A percentile compares a stretch with the other conserved stretches of the same genome.
Conservation (phyloP, 2,888 invertebrate genomes). For the Nycteola revayana region DNA sequence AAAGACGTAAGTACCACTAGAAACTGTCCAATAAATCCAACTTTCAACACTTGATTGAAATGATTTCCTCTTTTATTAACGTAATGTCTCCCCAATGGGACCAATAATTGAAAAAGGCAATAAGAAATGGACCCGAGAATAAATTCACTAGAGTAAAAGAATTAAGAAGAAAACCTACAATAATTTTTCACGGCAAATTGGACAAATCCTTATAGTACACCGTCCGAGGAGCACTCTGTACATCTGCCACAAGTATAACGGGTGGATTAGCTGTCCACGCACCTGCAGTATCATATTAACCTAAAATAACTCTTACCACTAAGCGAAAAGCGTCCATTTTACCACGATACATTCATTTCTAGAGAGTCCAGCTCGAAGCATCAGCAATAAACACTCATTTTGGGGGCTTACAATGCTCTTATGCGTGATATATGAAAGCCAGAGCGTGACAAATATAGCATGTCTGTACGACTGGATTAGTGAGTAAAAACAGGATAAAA, state of each 20-base stretch:
- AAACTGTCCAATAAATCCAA: too few relatives aligned
- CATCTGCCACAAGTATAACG: constrained; percentile 59
- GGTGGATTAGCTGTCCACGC: constrained; percentile 57
- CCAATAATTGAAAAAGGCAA: constrained; percentile 7
- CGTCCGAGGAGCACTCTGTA: constrained; percentile 41
- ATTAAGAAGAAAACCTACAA: constrained; percentile 25
- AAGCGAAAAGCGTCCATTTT: constrained; percentile 50
- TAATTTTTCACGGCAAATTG: constrained; percentile 28
- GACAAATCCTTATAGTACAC: constrained; percentile 51
- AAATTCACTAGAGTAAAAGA: constrained; percentile 21
- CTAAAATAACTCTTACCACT: constrained; percentile 37
- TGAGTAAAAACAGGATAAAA: constrained; percentile 44
- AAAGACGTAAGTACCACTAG: too few relatives aligned
- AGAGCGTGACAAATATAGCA: constrained; percentile 56
- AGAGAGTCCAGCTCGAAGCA: constrained; percentile 59
- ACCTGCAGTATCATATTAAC: constrained; percentile 53
- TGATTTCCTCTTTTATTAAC: too few relatives aligned
- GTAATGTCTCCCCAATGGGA: too few relatives aligned
- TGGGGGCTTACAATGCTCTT: constrained; percentile 63
- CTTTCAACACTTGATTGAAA: too few relatives aligned
- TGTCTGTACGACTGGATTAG: constrained; percentile 43
- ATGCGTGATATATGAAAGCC: constrained; percentile 64
- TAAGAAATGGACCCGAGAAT: constrained; percentile 8
- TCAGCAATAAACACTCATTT: constrained; percentile 77
- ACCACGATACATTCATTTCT: constrained; percentile 24